Base-by-base conservation (phyloP, 2,797 vertebrate species). In the Anniella stebbinsi region DNA sequence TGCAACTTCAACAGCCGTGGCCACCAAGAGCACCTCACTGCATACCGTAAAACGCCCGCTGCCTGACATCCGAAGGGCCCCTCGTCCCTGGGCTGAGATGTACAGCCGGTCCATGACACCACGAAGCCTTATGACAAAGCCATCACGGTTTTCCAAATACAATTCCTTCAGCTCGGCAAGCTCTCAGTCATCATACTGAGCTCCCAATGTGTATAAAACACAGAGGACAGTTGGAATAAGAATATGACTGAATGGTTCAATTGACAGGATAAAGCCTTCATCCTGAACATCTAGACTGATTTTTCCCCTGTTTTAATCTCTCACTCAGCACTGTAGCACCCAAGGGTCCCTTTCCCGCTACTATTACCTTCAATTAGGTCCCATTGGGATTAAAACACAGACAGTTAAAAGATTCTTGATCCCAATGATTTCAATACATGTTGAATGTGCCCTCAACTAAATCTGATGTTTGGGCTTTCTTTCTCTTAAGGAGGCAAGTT, bases 31-130 rank as follows among this genome's bases (percentile, higher is more conserved):
- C 38, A 45, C 7, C 1, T 72, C 78, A 0, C 41, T 36, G 23
- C 38, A 0, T 45, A n/a, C 81, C 33, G 0, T 2, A 0, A 90
- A 83, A 45, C 63, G 76, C 4, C 89, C 80, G 25, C 21, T 90
- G 45, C 85, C 85, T 1, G 72, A 87, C 0, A 8, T 90, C 45
- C 66, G 89, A 54, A 87, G 89, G 51, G 69, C 89, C 1, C 28
- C 89, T 17, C 89, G 89, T 2, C 89, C 89, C 3, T 90, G 89
- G 89, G 70, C 45, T 45, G 80, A 90, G 28, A 83, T 90, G n/a
- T 90, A 90, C 28, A 76, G 85, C 36, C 80, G 72, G 4, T 87
- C 89, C 9, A 41, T 90, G 18, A 87, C 85, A 2, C 85, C 89
- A 17, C 28, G 85, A 25, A 83, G n/a, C 41, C 41, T 82, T 4